Conservation (phyloP, 2,797 vertebrate species). For the Lagodon rhomboides region DNA sequence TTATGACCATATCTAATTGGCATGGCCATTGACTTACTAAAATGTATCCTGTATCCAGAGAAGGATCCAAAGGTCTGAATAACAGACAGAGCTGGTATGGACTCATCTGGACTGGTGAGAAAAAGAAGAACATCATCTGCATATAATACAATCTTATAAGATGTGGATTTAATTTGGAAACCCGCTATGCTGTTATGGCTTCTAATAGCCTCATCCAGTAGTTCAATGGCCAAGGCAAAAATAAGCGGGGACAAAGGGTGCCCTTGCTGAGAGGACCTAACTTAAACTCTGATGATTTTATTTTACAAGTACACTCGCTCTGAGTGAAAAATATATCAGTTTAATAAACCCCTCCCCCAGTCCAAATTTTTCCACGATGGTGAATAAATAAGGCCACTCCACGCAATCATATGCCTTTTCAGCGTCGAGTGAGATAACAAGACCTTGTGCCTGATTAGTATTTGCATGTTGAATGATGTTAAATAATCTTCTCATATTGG, state of each 20-base stretch:
- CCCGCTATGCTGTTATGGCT: not conserved
- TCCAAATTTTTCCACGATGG: not conserved
- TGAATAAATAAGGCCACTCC: not conserved
- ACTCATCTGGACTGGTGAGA: not conserved
- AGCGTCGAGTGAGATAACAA: not conserved
- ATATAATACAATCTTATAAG: not conserved
- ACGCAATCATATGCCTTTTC: not conserved
- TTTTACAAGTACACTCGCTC: not conserved
- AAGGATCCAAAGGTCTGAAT: not conserved
- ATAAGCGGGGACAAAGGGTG: not conserved
- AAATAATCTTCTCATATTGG: not conserved
- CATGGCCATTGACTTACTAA: not conserved
- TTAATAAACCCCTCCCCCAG: not conserved
- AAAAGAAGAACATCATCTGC: not conserved
- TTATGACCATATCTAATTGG: not conserved
- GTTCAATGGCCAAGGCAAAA: not conserved
- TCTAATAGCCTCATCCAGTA: not conserved
- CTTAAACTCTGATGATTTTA: not conserved
- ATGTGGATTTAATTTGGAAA: not conserved
- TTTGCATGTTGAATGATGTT: conserved; percentile 2
- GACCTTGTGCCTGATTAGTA: not conserved
- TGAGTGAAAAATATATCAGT: not conserved
- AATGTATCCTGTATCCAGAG: not conserved
- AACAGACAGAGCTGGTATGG: not conserved
- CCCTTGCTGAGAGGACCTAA: not conserved